Evolutionary conservation across 1,140 invertebrate genomes (phyloP), one percentile per base, ranked within the genome.

Genomic region (Lordiphosa stackelbergi): DNA sequence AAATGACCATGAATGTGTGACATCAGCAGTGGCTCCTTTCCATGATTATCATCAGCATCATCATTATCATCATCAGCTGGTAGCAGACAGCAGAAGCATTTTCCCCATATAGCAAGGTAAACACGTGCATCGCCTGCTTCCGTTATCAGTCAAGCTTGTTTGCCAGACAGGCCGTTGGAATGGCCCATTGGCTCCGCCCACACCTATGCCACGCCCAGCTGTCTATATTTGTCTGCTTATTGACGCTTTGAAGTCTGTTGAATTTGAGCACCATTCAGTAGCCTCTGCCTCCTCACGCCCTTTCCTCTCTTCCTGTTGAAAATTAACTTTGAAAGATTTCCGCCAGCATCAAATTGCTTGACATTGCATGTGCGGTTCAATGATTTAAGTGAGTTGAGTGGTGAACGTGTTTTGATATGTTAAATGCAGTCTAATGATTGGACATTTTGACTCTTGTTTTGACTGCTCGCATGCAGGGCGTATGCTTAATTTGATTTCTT

Each of bases 1-100:
- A 79, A 79, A 79, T 79, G 75, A 79, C 75, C 75, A 79, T 79
- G 75, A 81, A 79, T 81, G 75, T 79, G 75, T 79, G 75, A 79
- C 75, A 79, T 79, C 75, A 79, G 75, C 75, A 81, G 53, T 66
- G 75, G 66, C 57, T 28, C 49, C 9, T 24, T 36, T n/a, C n/a
- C 49, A 41, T 40, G 53, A 49, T 24, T 40, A 53, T 42, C 35
- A 49, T 35, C 49, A 51, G 36, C 24, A 34, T 37, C 48, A 59
- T 51, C 53, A 57, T 69, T 16, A 69, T 62, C 42, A 65, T 54
- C 49, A 48, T 41, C 47, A 53, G 45, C 38, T 46, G 38, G 22
- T 53, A 41, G 63, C 11, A 48, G 51, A 42, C 58, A 51, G 55
- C 2, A 37, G 13, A 55, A 45, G 46, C 28, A 24, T 11, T 34